Conservation (phyloP, 2,113 vertebrate species). For the Rhinoderma darwinii region DNA sequence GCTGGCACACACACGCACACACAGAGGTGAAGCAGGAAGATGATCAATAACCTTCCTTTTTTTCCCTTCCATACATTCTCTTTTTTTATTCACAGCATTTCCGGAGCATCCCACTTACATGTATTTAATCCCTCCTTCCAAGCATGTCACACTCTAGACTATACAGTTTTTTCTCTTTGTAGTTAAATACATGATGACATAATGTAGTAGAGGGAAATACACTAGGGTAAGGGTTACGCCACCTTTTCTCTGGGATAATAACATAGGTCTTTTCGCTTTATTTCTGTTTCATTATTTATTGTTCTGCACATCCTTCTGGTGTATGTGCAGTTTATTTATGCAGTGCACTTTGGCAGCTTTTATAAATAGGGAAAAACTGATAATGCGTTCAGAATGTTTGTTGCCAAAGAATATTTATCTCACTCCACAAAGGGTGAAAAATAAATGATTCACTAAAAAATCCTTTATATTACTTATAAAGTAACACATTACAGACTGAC, state of each 20-base stretch:
- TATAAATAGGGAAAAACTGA: not conserved
- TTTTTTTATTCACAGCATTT: conserved; percentile 46
- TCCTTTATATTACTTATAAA: not conserved
- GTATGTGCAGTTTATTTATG: not conserved
- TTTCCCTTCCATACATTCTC: conserved; percentile 25
- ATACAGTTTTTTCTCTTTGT: not conserved
- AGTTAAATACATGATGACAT: not conserved
- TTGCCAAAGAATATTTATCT: not conserved
- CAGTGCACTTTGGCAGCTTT: not conserved
- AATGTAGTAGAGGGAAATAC: not conserved
- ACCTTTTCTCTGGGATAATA: not conserved
- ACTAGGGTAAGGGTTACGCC: not conserved
- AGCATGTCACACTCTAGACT: conserved; percentile 12
- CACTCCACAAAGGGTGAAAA: not conserved
- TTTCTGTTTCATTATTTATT: not conserved
- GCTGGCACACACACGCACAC: not conserved
- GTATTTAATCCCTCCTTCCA: conserved; percentile 35
- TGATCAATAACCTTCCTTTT: conserved; percentile 44
- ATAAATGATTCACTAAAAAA: not conserved
- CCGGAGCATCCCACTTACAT: conserved; percentile 46
- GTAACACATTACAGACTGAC: not conserved
- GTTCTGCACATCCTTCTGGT: not conserved
- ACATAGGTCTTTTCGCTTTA: not conserved
- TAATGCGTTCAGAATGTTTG: not conserved
- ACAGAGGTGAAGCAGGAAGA: not conserved